Evolutionary conservation across 2,797 vertebrate genomes (phyloP).

Genomic region (Odontamblyopus rebecca): DNA sequence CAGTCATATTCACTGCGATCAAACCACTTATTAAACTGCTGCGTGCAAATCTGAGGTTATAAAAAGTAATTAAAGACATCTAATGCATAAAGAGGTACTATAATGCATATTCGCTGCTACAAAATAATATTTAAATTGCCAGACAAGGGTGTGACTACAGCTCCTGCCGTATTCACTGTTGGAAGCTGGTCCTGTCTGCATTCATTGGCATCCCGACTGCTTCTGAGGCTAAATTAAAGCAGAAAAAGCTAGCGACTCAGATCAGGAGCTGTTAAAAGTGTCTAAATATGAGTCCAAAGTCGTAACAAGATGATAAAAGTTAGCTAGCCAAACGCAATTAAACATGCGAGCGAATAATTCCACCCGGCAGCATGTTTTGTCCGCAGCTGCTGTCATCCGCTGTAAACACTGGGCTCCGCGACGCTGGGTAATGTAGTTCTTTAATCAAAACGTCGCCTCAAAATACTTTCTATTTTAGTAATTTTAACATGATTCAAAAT

Average conservation of each 20-base stretch:
- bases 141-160: conserved; percentile 71
- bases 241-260: not conserved
- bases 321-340: not conserved
- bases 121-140: conserved; percentile 9
- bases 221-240: conserved; percentile 33
- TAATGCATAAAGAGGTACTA: not conserved
- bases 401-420: conserved; percentile 21
- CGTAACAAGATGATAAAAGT: not conserved
- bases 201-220: conserved; percentile 41
- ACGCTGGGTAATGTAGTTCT: conserved; percentile 74
- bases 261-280: not conserved
- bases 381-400: conserved; percentile 53
- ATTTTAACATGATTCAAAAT: too few species aligned
- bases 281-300: not conserved
- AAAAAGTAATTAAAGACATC: not conserved
- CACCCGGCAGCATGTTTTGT: conserved; percentile 39
- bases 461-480: not conserved
- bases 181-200: conserved; percentile 58
- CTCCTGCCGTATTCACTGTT: conserved; percentile 26
- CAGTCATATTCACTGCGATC: conserved; percentile 55
- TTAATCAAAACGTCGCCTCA: too few species aligned
- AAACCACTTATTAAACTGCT: not conserved
- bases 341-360: conserved; percentile 8
- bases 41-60: not conserved
- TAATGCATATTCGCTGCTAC: not conserved